Conservation (phyloP, 2,113 vertebrate genomes). For the Myotis lucifugus region DNA sequence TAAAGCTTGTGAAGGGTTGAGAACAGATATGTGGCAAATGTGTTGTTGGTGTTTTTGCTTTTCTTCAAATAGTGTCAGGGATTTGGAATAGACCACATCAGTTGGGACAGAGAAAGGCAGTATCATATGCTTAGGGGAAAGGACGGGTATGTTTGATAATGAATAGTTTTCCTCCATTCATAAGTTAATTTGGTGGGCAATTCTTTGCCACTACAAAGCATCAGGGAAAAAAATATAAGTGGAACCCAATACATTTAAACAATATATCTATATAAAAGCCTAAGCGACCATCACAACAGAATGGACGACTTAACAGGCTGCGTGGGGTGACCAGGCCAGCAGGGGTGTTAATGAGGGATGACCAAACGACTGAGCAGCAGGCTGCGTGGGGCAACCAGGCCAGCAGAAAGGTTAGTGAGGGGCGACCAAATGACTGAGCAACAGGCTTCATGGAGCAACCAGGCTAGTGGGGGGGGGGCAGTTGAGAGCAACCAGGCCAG, state of each 20-base stretch:
- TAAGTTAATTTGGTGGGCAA: not conserved
- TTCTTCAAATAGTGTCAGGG: not conserved
- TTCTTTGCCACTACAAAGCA: not conserved
- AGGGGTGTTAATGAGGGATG: too few species aligned
- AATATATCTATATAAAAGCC: not conserved
- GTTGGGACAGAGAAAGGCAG: not conserved
- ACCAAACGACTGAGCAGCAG: too few species aligned
- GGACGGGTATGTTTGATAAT: not conserved
- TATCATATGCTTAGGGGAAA: not conserved
- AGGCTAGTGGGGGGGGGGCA: too few species aligned
- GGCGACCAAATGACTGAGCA: too few species aligned
- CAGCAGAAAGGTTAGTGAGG: too few species aligned
- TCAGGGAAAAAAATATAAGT: not conserved
- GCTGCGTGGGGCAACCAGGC: too few species aligned
- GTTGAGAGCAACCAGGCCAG: too few species aligned
- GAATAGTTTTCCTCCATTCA: not conserved
- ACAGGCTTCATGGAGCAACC: too few species aligned
- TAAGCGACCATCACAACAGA: too few species aligned
- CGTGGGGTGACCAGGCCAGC: too few species aligned
- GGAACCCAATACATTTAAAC: not conserved
- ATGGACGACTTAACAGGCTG: too few species aligned
- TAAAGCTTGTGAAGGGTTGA: conserved; percentile 6
- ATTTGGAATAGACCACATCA: not conserved
- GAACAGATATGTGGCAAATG: not conserved
- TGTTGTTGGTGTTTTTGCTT: not conserved